Percentiles rank a stretch among this genome's conserved stretches.
Conservation (phyloP, 2,888 invertebrate species). For the Sepioteuthis lessoniana region DNA sequence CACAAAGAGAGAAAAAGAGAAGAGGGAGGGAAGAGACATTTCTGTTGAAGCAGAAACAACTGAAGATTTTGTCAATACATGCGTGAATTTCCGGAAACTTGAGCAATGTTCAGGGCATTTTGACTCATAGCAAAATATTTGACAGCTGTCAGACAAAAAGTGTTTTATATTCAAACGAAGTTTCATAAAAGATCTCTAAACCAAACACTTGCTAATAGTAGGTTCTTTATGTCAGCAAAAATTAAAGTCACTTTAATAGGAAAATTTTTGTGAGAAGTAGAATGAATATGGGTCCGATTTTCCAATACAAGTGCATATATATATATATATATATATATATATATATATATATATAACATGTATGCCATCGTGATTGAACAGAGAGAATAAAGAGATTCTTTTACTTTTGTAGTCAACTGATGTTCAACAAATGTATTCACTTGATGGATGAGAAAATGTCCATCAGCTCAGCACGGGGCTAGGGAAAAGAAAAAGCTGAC, state of each 20-base stretch:
- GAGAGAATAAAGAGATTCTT: background rate
- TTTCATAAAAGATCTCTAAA: no score
- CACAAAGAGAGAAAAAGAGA: no score
- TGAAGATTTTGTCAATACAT: no score
- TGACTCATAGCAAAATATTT: no score
- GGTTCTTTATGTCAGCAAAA: background rate
- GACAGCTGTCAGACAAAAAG: no score
- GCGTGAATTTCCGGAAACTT: no score
- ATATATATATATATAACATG: background rate
- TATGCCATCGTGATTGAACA: background rate
- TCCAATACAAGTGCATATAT: background rate
- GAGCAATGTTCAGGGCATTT: no score
- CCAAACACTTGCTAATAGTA: no score
- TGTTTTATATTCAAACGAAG: no score
- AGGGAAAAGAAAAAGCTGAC: background rate
- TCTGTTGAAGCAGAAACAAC: no score
- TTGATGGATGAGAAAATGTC: background rate
- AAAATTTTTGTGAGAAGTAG: background rate
- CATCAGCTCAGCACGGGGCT: background rate
- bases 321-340: slow-evolving; percentile 33
- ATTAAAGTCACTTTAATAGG: background rate
- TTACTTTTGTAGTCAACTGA: background rate
- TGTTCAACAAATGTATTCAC: background rate
- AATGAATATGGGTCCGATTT: background rate
- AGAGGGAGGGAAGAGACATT: no score